Conservation (phyloP, 2,888 invertebrate genomes). For the Patella caerulea region DNA sequence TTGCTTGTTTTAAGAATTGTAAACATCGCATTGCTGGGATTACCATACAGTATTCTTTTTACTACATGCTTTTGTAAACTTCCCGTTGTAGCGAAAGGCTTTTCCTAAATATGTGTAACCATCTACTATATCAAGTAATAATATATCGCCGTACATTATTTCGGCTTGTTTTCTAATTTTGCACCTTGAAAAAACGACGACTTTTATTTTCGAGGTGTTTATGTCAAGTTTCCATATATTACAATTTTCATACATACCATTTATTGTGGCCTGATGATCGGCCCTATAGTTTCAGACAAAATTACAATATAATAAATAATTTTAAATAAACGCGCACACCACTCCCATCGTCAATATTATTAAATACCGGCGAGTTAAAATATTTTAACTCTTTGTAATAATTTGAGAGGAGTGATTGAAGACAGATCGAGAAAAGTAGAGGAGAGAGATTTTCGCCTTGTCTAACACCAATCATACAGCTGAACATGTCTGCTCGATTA, state of each 20-base stretch:
- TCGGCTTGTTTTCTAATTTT: neutral
- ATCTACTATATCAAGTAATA: slow-evolving; percentile 12
- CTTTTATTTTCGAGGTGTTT: slow-evolving; percentile 31
- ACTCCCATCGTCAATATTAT: no score
- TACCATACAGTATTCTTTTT: neutral
- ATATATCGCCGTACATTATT: neutral
- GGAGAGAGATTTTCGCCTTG: no score
- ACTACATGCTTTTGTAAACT: neutral
- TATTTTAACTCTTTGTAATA: no score
- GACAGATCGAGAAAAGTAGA: no score
- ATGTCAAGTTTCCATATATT: slow-evolving; percentile 24
- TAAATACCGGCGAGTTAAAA: no score
- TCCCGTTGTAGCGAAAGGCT: neutral
- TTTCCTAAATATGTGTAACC: slow-evolving; percentile 16
- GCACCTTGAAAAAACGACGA: slow-evolving; percentile 26
- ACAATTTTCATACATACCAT: neutral
- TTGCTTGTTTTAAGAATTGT: neutral
- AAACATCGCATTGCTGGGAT: slow-evolving; percentile 21
- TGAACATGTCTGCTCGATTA: no score
- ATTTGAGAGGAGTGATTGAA: no score
- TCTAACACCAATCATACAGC: no score
- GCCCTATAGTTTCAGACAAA: no score
- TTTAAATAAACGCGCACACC: no score
- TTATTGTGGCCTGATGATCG: no score
- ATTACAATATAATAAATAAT: no score